Evolutionary conservation across 1,140 invertebrate species (phyloP).

Genomic region (Camponotus floridanus): DNA sequence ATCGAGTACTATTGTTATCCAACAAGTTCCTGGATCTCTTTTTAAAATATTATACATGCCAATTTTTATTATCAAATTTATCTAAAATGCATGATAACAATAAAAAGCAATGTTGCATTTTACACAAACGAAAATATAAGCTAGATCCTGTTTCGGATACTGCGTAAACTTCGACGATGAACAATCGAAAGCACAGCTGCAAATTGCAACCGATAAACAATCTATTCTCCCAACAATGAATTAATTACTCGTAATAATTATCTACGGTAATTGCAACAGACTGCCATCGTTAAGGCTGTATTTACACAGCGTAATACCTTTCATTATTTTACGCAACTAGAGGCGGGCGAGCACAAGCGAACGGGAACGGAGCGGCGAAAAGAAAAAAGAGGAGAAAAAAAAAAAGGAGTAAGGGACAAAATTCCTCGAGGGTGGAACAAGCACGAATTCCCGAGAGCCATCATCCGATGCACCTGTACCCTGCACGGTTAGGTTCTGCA

Average conservation of each 20-base stretch:
- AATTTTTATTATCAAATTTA: neutral
- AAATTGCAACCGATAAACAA: constrained; percentile 40
- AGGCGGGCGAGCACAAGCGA: constrained; percentile 46
- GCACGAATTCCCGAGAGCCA: constrained; percentile 76
- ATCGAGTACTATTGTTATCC: neutral
- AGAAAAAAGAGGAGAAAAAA: neutral
- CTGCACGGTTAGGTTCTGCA: constrained; percentile 73
- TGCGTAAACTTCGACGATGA: neutral
- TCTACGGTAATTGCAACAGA: constrained; percentile 30
- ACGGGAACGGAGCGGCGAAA: constrained; percentile 48
- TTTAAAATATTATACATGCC: neutral
- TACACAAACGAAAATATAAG: neutral
- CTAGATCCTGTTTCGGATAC: neutral
- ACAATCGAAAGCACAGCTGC: neutral
- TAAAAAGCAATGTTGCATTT: neutral
- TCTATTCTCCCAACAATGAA: constrained; percentile 30
- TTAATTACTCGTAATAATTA: constrained; percentile 56
- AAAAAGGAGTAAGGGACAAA: constrained; percentile 55
- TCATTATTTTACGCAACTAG: constrained; percentile 63
- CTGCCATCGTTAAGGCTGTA: constrained; percentile 45
- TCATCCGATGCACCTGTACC: constrained; percentile 75
- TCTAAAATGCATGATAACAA: neutral
- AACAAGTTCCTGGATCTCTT: neutral
- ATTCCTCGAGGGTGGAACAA: constrained; percentile 74
- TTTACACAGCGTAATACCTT: constrained; percentile 62